Evolutionary conservation across 2,113 vertebrate species (phyloP).

Genomic region (Toxotes jaculatrix): DNA sequence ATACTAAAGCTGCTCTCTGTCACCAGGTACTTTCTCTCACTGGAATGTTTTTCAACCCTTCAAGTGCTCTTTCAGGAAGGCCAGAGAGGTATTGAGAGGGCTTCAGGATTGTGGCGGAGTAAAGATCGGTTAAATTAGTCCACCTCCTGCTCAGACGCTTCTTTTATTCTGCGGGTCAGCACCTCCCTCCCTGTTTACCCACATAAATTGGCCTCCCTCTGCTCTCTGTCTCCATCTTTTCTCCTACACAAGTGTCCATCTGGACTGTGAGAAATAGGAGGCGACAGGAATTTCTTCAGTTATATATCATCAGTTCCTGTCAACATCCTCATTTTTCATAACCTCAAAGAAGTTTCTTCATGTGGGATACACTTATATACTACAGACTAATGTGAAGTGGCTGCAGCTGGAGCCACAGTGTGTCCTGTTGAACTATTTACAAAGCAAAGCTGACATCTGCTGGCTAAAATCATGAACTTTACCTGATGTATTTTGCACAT

Average conservation of each 20-base stretch:
- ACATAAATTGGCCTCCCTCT: slow-evolving; percentile 68
- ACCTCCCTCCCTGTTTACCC: slow-evolving; percentile 68
- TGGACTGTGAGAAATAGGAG: slow-evolving; percentile 54
- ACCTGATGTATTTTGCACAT: neutral
- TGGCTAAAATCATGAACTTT: slow-evolving; percentile 52
- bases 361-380: neutral
- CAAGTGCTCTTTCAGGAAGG: slow-evolving; percentile 79
- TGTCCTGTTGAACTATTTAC: neutral
- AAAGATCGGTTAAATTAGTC: slow-evolving; percentile 79
- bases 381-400: neutral
- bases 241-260: slow-evolving; percentile 44
- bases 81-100: slow-evolving; percentile 70
- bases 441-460: slow-evolving; percentile 71
- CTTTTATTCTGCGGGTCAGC: slow-evolving; percentile 65
- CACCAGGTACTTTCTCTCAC: slow-evolving; percentile 72
- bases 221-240: slow-evolving; percentile 31
- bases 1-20: slow-evolving; percentile 55
- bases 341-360: slow-evolving; percentile 8
- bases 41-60: slow-evolving; percentile 83
- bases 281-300: slow-evolving; percentile 30
- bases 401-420: neutral
- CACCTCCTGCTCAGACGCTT: slow-evolving; percentile 66
- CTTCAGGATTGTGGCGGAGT: slow-evolving; percentile 63
- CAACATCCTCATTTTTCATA: slow-evolving; percentile 11
- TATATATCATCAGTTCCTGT: slow-evolving; percentile 4